Evolutionary conservation across 2,888 invertebrate genomes (phyloP).

Genomic region (Rhagium mordax): DNA sequence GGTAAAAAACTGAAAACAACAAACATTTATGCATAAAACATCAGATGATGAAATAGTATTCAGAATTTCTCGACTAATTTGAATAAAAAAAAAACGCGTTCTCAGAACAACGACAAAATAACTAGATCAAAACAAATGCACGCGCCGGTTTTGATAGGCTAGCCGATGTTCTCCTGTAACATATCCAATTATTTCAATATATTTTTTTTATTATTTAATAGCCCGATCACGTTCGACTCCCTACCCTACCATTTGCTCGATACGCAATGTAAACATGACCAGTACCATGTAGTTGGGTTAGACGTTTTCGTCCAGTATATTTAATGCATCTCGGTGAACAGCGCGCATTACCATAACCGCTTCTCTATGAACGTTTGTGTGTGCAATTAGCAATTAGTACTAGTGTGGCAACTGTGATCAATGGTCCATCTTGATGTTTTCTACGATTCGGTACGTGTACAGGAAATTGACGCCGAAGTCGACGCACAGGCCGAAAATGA

Average conservation of each 20-base stretch:
- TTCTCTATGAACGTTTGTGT: not conserved
- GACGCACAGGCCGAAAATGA: slow-evolving; percentile 3
- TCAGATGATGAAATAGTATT: not conserved
- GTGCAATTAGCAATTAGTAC: not conserved
- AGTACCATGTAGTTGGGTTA: not conserved
- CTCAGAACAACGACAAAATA: not conserved
- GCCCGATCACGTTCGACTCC: not conserved
- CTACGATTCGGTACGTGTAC: not conserved
- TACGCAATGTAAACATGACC: too few species aligned
- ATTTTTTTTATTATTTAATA: not conserved
- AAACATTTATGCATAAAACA: not conserved
- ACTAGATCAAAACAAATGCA: slow-evolving; percentile 4
- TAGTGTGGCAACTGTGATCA: not conserved
- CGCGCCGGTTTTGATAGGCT: not conserved
- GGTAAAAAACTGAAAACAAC: not conserved
- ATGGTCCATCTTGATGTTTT: not conserved
- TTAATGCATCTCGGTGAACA: slow-evolving; percentile 7
- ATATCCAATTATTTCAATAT: not conserved
- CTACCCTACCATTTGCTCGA: too few species aligned
- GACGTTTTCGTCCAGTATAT: slow-evolving; percentile 12
- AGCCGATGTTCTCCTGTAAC: not conserved
- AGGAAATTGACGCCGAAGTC: not conserved
- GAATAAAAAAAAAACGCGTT: not conserved
- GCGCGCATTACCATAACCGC: not conserved
- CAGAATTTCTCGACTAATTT: not conserved